phyloP scores from a whole-genome alignment of 2,797 vertebrate genomes.

The Neosilurus hyrtlii region DNA sequence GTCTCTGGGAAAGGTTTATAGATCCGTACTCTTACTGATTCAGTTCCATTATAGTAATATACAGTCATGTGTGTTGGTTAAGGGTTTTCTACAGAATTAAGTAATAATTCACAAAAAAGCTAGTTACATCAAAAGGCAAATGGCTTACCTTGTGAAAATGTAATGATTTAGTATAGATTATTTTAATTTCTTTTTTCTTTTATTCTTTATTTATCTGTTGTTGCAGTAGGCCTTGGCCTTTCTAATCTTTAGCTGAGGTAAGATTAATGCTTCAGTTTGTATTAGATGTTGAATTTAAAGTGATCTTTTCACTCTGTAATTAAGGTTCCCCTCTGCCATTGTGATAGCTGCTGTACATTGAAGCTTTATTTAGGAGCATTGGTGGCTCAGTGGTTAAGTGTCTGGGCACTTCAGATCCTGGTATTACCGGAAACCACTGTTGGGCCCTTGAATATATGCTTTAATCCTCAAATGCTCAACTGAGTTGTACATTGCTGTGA shows the following conservation, averaged over 20 bases:
- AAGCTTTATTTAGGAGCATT: not conserved
- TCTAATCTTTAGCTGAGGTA: not conserved
- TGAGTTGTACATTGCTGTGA: slow-evolving; percentile 21
- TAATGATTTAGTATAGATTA: not conserved
- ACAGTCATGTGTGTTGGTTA: slow-evolving; percentile 12
- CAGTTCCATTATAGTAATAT: slow-evolving; percentile 12
- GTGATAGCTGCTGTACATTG: slow-evolving; percentile 9
- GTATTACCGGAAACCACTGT: not conserved
- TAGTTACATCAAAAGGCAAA: slow-evolving; percentile 1
- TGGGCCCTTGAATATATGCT: not conserved
- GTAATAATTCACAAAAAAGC: not conserved
- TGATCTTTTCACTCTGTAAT: not conserved
- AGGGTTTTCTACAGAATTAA: slow-evolving; percentile 22
- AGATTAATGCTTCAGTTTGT: slow-evolving; percentile 17
- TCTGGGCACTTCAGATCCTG: not conserved
- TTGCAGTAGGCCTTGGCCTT: slow-evolving; percentile 7
- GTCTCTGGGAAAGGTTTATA: slow-evolving; percentile 20
- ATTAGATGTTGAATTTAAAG: slow-evolving; percentile 6
- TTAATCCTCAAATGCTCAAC: not conserved
- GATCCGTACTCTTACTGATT: slow-evolving; percentile 25
- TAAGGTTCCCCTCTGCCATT: not conserved
- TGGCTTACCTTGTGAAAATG: slow-evolving; percentile 5
- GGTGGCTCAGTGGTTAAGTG: not conserved
- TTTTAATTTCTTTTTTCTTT: not conserved
- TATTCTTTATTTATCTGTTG: not conserved